phyloP scores from a whole-genome alignment of 2,113 vertebrate species.

The Salminus brasiliensis region DNA sequence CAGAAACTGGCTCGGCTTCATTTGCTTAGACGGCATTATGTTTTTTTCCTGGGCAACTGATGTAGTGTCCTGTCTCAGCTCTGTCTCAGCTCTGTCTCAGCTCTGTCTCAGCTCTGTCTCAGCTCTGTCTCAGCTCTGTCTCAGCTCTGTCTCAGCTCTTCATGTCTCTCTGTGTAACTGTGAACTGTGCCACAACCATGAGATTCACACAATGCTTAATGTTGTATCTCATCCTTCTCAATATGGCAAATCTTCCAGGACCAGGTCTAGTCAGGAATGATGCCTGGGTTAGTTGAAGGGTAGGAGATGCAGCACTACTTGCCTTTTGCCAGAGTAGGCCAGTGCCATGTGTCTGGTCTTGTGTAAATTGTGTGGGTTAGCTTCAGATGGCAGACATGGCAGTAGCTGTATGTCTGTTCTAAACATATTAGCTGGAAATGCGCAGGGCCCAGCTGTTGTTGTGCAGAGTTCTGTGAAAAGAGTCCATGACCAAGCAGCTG shows the following conservation, averaged over 20 bases:
- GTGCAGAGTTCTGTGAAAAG: conserved; percentile 25
- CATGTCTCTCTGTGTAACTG: too few relatives aligned
- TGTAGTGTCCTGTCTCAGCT: not conserved
- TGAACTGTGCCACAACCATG: too few relatives aligned
- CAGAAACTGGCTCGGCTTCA: too few relatives aligned
- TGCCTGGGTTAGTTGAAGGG: not conserved
- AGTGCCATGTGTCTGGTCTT: not conserved
- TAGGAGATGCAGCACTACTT: not conserved
- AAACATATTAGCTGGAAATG: conserved; percentile 17
- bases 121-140: too few relatives aligned
- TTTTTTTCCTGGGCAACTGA: not conserved
- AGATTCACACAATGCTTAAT: too few relatives aligned
- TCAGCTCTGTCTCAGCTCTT: not conserved
- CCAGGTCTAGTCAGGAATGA: too few relatives aligned
- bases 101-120: not conserved
- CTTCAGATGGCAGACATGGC: not conserved
- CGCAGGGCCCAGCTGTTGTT: conserved; percentile 18
- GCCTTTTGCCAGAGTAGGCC: not conserved
- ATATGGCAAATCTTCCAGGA: too few relatives aligned
- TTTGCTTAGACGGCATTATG: conserved; percentile 4
- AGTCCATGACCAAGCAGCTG: conserved; percentile 35
- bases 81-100: not conserved
- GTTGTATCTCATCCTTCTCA: too few relatives aligned
- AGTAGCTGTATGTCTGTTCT: conserved; percentile 2
- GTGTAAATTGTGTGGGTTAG: not conserved